phyloP scores from a whole-genome alignment of 2,113 vertebrate species.

The Phrynocephalus versicolor region DNA sequence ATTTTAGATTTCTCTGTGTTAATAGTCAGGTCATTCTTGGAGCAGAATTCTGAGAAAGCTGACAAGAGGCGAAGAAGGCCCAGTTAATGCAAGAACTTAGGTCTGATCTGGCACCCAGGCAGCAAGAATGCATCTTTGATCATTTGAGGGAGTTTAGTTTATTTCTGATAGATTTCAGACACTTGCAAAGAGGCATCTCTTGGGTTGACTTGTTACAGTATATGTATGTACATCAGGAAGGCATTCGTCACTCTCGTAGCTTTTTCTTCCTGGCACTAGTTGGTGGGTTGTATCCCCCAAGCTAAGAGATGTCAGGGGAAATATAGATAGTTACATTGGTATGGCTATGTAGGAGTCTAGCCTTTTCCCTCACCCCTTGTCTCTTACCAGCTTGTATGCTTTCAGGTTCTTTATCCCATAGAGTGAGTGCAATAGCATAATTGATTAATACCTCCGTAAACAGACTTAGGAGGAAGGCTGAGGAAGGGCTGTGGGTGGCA shows the following conservation, averaged over 20 bases:
- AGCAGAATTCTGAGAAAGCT: too few relatives aligned
- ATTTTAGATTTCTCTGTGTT: too few relatives aligned
- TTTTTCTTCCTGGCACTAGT: not conserved
- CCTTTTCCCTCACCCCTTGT: not conserved
- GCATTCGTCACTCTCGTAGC: not conserved
- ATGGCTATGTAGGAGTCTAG: not conserved
- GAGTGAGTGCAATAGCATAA: not conserved
- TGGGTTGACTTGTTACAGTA: not conserved
- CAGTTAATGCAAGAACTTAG: not conserved
- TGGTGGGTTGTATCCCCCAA: not conserved
- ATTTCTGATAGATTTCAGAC: not conserved
- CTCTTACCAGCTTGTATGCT: not conserved
- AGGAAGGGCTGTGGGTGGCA: not conserved
- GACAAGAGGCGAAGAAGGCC: too few relatives aligned
- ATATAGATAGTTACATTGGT: not conserved
- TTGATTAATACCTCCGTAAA: not conserved
- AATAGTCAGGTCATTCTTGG: too few relatives aligned
- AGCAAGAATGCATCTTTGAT: not conserved
- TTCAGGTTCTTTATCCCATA: not conserved
- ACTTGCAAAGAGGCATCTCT: not conserved
- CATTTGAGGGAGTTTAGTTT: not conserved
- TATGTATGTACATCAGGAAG: not conserved
- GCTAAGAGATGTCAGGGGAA: not conserved
- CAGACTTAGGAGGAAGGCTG: not conserved
- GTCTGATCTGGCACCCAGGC: not conserved